Base-by-base conservation (phyloP, 2,888 invertebrate genomes). In the Heliconius sara region DNA sequence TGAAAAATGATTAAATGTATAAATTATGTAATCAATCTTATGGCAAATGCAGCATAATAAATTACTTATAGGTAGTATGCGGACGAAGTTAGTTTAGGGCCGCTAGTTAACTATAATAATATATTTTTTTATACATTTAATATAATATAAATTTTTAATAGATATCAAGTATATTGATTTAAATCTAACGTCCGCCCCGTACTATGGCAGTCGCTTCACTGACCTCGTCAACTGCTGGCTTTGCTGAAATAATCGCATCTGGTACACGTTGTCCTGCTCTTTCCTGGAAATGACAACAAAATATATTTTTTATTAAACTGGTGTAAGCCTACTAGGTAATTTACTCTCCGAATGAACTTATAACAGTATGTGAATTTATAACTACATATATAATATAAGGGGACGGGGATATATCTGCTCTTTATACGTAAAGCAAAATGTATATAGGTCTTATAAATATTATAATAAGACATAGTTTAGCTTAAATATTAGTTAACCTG, bases 191-290 rank as follows among this genome's bases (percentile, higher is more conserved):
- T 47, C 79, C 80, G 27, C 83, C 83, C 30, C 81, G 84, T 19
- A 77, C 65, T 39, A 85, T 83, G 60, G 70, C 65, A 6, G 83
- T 43, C 0, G 85, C 86, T 66, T 85, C 80, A 0, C 82, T 84
- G 16, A 87, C 81, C 0, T 85, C 85, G 22, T 83, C 83, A 1
- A 87, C 86, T 0, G 86, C 86, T 0, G 86, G 86, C 1, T 78
- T 84, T 13, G 86, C 86, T 19, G 84, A 85, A 19, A 86, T 85
- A 10, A 87, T 83, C 0, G 86, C 85, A 27, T 86, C 85, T 13
- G 86, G 73, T 0, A 87, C 83, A 0, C 84, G 79, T 73, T 85
- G 85, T 5, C 85, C 85, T 12, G 84, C 85, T 77, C 80, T 80
- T 78, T 87, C 86, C 86, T 86, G 78, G 12, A 83, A 83, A 68